These are phyloP conservation scores for Diadumene lineata DNA, from an alignment of 92 coral and sea anemone genomes.

Conservation along the genomic window DNA sequence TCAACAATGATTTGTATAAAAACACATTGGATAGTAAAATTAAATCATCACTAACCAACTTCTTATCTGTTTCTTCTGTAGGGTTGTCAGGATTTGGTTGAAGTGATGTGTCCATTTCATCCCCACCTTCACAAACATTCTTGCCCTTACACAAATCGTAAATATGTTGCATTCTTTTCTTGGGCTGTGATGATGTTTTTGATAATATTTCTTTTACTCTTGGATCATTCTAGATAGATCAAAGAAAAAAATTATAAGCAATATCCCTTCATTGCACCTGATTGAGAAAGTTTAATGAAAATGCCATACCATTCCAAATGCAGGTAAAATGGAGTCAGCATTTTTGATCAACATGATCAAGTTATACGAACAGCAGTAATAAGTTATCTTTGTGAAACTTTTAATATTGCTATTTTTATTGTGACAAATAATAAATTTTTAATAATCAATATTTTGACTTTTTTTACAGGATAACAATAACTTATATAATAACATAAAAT, in stretches of 20 bases:
- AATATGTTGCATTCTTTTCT: constrained; percentile 84
- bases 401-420: too few species aligned
- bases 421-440: too few species aligned
- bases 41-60: constrained; percentile 48
- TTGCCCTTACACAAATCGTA: constrained; percentile 97
- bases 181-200: constrained; percentile 80
- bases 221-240: constrained; percentile 71
- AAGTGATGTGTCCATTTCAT: constrained; percentile 80
- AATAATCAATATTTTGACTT: too few species aligned
- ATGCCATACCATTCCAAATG: too few species aligned
- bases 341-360: too few species aligned
- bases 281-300: too few species aligned
- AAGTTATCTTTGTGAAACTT: too few species aligned
- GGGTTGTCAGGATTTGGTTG: constrained; percentile 52
- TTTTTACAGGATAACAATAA: neutral
- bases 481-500: neutral
- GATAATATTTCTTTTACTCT: constrained; percentile 85
- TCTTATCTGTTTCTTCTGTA: constrained; percentile 84
- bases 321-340: too few species aligned
- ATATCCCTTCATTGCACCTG: too few species aligned
- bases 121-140: constrained; percentile 96
- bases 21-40: too few species aligned
- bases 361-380: too few species aligned
- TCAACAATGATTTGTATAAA: too few species aligned
- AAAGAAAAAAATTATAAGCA: neutral